Evolutionary conservation across 2,888 invertebrate species (phyloP).

Genomic region (Metacarcinus magister): DNA sequence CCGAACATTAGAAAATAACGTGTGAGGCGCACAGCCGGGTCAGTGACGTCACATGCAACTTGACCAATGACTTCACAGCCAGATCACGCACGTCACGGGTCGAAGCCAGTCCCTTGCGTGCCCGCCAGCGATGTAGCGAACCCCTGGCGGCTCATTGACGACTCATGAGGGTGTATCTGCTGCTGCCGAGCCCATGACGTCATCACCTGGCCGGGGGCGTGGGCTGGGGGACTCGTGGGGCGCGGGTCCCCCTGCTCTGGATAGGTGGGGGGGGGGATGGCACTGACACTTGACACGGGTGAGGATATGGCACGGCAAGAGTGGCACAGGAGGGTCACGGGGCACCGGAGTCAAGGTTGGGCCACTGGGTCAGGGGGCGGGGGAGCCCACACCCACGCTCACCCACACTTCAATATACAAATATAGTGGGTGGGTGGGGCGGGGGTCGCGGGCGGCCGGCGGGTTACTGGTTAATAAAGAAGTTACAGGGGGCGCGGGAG

Average conservation of each 20-base stretch:
- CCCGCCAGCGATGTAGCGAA: conserved; percentile 27
- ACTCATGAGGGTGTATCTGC: background rate
- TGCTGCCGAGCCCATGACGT: conserved; percentile 51
- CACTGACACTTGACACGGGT: conserved; percentile 75
- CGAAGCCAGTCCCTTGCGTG: conserved; percentile 39
- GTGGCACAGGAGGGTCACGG: conserved; percentile 64
- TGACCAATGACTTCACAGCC: conserved; percentile 72
- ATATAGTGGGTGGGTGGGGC: conserved; percentile 69
- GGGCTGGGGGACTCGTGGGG: conserved; percentile 20
- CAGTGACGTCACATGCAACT: conserved; percentile 75
- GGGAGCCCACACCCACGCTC: conserved; percentile 50
- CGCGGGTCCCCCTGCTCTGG: background rate
- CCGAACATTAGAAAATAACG: conserved; percentile 78
- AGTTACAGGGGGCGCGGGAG: conserved; percentile 58
- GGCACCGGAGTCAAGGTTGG: conserved; percentile 50
- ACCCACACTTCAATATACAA: conserved; percentile 74
- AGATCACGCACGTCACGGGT: conserved; percentile 63
- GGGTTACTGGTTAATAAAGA: conserved; percentile 75
- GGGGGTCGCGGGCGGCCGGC: conserved; percentile 60
- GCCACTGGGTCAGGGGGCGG: conserved; percentile 52
- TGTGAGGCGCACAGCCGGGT: conserved; percentile 77
- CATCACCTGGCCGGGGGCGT: conserved; percentile 52
- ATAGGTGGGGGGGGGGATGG: conserved; percentile 63
- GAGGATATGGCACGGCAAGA: conserved; percentile 76
- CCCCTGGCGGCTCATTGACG: background rate